phyloP scores from a whole-genome alignment of 2,888 invertebrate genomes.

The Andrena minutula region DNA sequence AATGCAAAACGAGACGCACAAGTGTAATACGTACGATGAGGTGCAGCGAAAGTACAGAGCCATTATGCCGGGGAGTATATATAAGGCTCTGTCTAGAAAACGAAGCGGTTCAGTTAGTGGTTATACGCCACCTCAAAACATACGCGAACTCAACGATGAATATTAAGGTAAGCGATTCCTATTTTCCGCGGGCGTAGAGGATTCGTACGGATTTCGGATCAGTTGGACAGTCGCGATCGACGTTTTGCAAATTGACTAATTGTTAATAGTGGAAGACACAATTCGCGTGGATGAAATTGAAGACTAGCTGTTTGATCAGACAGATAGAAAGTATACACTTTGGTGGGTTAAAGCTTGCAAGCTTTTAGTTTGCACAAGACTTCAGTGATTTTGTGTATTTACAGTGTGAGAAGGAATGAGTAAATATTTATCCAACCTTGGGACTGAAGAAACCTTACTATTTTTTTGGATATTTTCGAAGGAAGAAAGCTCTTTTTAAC shows the following conservation, averaged over 20 bases:
- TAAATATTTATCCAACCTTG: not conserved
- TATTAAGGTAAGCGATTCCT: conserved; percentile 79
- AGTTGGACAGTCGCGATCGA: not conserved
- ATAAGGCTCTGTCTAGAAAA: conserved; percentile 82
- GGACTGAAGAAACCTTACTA: not conserved
- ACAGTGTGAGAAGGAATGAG: not conserved
- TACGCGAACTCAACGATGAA: conserved; percentile 81
- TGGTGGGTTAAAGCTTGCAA: not conserved
- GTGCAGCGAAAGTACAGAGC: conserved; percentile 83
- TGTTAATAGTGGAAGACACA: not conserved
- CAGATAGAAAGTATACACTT: not conserved
- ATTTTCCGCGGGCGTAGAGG: not conserved
- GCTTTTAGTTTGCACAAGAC: not conserved
- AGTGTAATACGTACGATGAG: conserved; percentile 79
- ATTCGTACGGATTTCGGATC: not conserved
- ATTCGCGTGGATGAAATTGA: not conserved
- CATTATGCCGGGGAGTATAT: conserved; percentile 81
- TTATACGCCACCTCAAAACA: conserved; percentile 82
- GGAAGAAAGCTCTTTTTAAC: too few relatives aligned
- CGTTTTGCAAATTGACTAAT: not conserved
- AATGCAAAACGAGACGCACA: conserved; percentile 76
- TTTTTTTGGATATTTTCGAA: too few relatives aligned
- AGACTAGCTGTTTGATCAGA: not conserved
- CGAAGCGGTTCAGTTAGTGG: conserved; percentile 84
- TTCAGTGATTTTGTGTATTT: not conserved